Evolutionary conservation across 2,888 invertebrate species (phyloP).

Genomic region (Andrena chrysosceles): DNA sequence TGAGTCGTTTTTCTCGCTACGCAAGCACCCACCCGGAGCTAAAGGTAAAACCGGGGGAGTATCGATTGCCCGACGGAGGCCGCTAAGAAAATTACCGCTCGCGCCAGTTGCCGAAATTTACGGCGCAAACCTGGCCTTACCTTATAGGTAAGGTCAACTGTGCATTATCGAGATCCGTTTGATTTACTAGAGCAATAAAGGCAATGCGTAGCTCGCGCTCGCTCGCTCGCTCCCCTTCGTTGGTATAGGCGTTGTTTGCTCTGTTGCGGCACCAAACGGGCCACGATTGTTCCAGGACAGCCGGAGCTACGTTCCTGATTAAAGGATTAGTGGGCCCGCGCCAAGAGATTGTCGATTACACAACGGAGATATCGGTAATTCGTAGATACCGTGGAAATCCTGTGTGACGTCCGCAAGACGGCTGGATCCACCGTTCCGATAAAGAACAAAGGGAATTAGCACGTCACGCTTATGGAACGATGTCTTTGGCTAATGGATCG

Average conservation of each 20-base stretch:
- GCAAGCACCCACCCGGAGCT: too few species aligned
- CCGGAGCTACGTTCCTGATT: conserved; percentile 64
- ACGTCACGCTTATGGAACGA: conserved; percentile 2
- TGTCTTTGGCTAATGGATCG: conserved; percentile 36
- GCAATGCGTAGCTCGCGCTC: conserved; percentile 44
- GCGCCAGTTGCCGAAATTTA: conserved; percentile 43
- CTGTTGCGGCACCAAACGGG: conserved; percentile 61
- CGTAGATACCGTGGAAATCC: background rate
- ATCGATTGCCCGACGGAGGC: background rate
- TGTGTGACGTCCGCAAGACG: background rate
- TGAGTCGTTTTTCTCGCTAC: too few species aligned
- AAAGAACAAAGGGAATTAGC: background rate
- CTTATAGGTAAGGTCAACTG: conserved; percentile 64
- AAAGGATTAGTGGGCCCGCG: conserved; percentile 61
- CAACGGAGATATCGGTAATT: conserved; percentile 38
- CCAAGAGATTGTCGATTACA: conserved; percentile 61
- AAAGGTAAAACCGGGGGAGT: background rate
- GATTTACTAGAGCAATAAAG: conserved; percentile 69
- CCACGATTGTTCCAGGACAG: conserved; percentile 59
- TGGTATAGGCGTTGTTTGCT: conserved; percentile 64
- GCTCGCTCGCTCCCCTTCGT: conserved; percentile 12
- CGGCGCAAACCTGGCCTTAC: conserved; percentile 42
- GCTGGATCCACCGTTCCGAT: background rate
- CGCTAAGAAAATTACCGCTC: conserved; percentile 37
- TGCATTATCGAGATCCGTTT: conserved; percentile 68